Percentiles rank a stretch among this genome's conserved stretches.
Conservation (phyloP, 1,140 invertebrate genomes). For the Drosophila chauvacae region DNA sequence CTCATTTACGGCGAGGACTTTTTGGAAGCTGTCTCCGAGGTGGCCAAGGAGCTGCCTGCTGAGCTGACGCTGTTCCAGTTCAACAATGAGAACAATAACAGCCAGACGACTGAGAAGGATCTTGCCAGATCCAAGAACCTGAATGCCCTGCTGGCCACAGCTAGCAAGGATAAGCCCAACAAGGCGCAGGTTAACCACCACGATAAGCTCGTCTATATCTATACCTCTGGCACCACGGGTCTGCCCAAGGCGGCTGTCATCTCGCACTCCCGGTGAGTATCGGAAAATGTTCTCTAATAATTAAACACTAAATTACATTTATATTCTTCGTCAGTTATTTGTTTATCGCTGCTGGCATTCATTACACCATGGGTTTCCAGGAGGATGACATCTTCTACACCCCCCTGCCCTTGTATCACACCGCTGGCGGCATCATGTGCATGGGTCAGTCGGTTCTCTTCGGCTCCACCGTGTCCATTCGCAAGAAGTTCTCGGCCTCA, state of each 20-base stretch:
- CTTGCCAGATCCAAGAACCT: constrained; percentile 64
- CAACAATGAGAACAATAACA: constrained; percentile 77
- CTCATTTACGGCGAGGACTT: constrained; percentile 90
- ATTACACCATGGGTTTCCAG: constrained; percentile 88
- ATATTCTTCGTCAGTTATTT: constrained; percentile 85
- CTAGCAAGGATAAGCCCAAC: constrained; percentile 58
- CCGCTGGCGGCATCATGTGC: constrained; percentile 95
- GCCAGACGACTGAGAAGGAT: constrained; percentile 49
- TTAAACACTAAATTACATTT: background rate
- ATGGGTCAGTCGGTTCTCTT: constrained; percentile 93
- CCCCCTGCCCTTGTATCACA: constrained; percentile 97
- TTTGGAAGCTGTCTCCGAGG: constrained; percentile 53
- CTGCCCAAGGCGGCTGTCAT: constrained; percentile 95
- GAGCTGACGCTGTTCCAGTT: constrained; percentile 86
- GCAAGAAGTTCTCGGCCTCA: constrained; percentile 97
- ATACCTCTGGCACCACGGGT: constrained; percentile 95
- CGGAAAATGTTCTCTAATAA: background rate
- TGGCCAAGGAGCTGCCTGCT: constrained; percentile 61
- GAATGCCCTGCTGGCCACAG: constrained; percentile 53
- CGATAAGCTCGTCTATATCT: constrained; percentile 92
- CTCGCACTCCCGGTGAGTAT: constrained; percentile 87
- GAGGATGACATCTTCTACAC: constrained; percentile 94
- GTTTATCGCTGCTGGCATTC: constrained; percentile 91
- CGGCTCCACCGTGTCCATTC: constrained; percentile 93
- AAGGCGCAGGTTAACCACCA: constrained; percentile 74